Evolutionary conservation across 2,113 vertebrate species (phyloP).

Genomic region (Clarias magur): DNA sequence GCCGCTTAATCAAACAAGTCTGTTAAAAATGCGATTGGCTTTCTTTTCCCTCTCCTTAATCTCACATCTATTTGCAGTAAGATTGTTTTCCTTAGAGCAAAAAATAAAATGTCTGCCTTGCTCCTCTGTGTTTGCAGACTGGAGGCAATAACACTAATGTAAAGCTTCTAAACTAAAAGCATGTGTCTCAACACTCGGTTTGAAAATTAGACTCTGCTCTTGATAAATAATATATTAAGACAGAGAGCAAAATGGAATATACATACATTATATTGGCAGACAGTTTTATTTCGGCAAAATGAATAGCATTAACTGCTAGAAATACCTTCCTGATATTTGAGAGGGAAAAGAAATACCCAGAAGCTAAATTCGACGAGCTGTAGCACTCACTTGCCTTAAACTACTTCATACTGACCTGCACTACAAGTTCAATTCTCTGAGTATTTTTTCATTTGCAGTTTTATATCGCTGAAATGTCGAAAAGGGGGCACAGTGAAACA

Average conservation of each 20-base stretch:
- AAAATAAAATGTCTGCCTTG: slow-evolving; percentile 44
- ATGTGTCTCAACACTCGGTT: slow-evolving; percentile 42
- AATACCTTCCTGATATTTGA: slow-evolving; percentile 30
- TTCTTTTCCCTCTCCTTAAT: slow-evolving; percentile 46
- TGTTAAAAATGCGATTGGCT: slow-evolving; percentile 31
- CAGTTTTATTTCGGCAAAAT: slow-evolving; percentile 49
- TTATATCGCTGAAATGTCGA: slow-evolving; percentile 61
- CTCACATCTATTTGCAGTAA: slow-evolving; percentile 52
- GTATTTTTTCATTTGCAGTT: slow-evolving; percentile 50
- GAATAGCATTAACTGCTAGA: slow-evolving; percentile 34
- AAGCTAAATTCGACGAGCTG: slow-evolving; percentile 15
- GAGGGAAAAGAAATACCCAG: slow-evolving; percentile 42
- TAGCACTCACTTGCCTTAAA: slow-evolving; percentile 52
- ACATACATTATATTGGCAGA: slow-evolving; percentile 48
- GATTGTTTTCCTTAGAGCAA: slow-evolving; percentile 44
- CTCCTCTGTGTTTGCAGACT: slow-evolving; percentile 56
- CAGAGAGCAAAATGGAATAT: slow-evolving; percentile 41
- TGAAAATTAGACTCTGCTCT: slow-evolving; percentile 48
- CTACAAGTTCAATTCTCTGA: slow-evolving; percentile 46
- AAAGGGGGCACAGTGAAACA: slow-evolving; percentile 65
- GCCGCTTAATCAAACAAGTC: slow-evolving; percentile 52
- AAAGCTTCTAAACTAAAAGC: slow-evolving; percentile 51
- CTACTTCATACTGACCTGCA: slow-evolving; percentile 35
- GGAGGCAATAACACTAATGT: slow-evolving; percentile 54
- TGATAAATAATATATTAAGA: slow-evolving; percentile 57